These are phyloP conservation scores for Diploscapter pachys DNA, from an alignment of 1,140 invertebrate genomes.

Conservation along the genomic window DNA sequence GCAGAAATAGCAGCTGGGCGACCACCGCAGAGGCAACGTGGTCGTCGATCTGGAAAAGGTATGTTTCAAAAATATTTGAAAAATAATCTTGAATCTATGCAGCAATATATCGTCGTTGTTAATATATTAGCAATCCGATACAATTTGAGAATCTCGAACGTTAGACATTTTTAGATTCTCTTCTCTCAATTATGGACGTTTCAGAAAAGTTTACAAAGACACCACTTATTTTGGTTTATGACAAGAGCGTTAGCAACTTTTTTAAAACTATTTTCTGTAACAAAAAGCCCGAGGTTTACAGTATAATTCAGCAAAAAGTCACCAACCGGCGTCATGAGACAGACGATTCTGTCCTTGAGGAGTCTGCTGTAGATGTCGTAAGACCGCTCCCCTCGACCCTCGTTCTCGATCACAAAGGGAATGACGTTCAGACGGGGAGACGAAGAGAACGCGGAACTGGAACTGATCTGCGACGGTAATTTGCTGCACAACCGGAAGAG, in stretches of 20 bases:
- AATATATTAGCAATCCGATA: too few relatives aligned
- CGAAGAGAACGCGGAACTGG: background rate
- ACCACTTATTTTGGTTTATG: too few relatives aligned
- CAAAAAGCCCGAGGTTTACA: too few relatives aligned
- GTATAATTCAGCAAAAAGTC: conserved; percentile 45
- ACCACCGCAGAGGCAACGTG: conserved; percentile 80
- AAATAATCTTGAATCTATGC: too few relatives aligned
- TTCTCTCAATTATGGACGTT: too few relatives aligned
- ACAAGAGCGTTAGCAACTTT: too few relatives aligned
- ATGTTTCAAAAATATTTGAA: background rate
- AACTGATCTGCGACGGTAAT: too few relatives aligned
- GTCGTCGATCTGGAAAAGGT: conserved; percentile 70
- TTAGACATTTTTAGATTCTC: too few relatives aligned
- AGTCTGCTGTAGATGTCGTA: conserved; percentile 93
- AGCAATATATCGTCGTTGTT: too few relatives aligned
- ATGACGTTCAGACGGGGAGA: conserved; percentile 60
- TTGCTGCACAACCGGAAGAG: too few relatives aligned
- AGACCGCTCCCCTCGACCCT: conserved; percentile 81
- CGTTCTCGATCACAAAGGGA: conserved; percentile 90
- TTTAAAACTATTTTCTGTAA: too few relatives aligned
- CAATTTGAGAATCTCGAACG: background rate
- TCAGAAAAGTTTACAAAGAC: too few relatives aligned
- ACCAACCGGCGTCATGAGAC: conserved; percentile 80
- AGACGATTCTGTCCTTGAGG: conserved; percentile 88
- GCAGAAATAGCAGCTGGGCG: conserved; percentile 86